These are phyloP conservation scores for Incurvaria masculella DNA, from an alignment of 2,888 invertebrate species.

Conservation along the genomic window DNA sequence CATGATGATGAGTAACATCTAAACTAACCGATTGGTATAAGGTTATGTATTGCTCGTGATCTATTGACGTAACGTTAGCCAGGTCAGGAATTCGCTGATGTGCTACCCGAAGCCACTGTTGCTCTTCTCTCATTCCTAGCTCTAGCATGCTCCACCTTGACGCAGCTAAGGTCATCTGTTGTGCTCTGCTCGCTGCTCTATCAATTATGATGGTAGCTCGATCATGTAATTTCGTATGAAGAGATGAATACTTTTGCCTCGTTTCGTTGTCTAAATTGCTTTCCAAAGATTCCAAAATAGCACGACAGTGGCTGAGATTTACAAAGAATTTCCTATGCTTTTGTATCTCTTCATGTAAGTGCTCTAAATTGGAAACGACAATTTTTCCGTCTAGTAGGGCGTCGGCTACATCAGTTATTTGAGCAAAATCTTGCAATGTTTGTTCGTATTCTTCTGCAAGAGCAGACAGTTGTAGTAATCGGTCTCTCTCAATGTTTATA, in stretches of 20 bases:
- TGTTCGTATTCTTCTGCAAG: constrained; percentile 86
- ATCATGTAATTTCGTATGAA: constrained; percentile 75
- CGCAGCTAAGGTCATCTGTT: constrained; percentile 81
- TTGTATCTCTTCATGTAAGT: constrained; percentile 86
- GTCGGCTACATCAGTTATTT: constrained; percentile 82
- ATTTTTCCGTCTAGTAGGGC: constrained; percentile 75
- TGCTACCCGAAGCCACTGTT: constrained; percentile 79
- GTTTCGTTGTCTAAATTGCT: constrained; percentile 81
- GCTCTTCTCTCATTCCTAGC: constrained; percentile 79
- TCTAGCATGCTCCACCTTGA: constrained; percentile 80
- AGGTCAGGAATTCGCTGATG: constrained; percentile 81
- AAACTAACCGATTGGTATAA: constrained; percentile 76
- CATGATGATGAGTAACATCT: constrained; percentile 78
- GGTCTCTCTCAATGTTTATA: constrained; percentile 70
- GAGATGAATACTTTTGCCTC: constrained; percentile 63
- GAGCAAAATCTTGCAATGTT: constrained; percentile 80
- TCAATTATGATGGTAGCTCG: constrained; percentile 75
- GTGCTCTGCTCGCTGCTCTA: constrained; percentile 75
- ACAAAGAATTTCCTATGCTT: constrained; percentile 88
- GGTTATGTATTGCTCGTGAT: constrained; percentile 82
- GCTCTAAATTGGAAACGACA: constrained; percentile 69
- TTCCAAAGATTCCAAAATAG: constrained; percentile 81
- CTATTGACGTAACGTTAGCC: constrained; percentile 74
- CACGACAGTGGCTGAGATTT: constrained; percentile 82
- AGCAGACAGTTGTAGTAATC: constrained; percentile 69